Evolutionary conservation across 2,113 vertebrate genomes (phyloP), one percentile per base, ranked within the genome.

Genomic region (Bolborhynchus lineola): DNA sequence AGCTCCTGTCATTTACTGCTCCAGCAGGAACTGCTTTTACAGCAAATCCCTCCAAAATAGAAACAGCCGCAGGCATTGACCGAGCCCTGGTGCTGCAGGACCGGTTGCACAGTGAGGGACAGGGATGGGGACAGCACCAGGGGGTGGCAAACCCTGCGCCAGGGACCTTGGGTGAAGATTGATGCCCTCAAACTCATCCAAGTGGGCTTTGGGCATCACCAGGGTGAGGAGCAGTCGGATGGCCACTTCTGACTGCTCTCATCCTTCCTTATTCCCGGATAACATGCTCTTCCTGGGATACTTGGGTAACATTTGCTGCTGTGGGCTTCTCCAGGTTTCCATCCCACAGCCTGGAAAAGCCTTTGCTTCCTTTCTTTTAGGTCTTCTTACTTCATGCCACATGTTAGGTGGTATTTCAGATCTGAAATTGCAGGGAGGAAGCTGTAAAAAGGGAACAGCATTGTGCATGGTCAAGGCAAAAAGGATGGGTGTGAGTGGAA

Each of bases 1-100:
- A 70, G 60, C 81, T 82, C 33, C 77, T 71, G 69, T 23, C 13
- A 82, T 84, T 53, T 33, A 20, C 37, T 6, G 0, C 28, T 74
- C 33, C 44, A 46, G 28, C 67, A 42, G 65, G 49, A 86, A 37
- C 52, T 96, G 47, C 83, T 92, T 96, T 91, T 62, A 57, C 76
- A 90, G 81, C 33, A 85, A 94, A 85, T 39, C 63, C 64, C 87
- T 93, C 88, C 53, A 63, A 84, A 95, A 95, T 84, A 94, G 89
- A 83, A 86, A 76, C 35, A 44, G 31, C 85, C 10, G 4, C 2
- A 1, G 68, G 92, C 23, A 1, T 28, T 4, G 2, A 6, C 82
- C 24, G 8, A 69, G 78, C 75, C 82, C 82, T 13, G 39, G 52
- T 35, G 85, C 82, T 79, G 88, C 79, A 52, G 62, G 85, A 92